Percentiles rank a stretch among this genome's conserved stretches.
These are phyloP conservation scores for Pachyramphus minor DNA, from an alignment of 2,113 vertebrate species.

Conservation along the genomic window DNA sequence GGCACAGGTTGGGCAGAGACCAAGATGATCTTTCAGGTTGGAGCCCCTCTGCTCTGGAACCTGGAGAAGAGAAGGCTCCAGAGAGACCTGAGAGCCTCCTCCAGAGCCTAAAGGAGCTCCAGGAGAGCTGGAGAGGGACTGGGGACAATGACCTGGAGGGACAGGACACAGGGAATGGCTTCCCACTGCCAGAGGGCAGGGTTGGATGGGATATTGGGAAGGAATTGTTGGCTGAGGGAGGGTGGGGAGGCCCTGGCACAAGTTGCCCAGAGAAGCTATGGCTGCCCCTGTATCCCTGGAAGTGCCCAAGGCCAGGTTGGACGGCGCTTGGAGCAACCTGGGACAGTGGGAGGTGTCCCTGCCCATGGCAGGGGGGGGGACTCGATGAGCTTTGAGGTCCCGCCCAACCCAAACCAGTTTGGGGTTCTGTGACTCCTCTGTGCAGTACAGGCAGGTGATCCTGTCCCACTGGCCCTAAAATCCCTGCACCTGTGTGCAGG, in stretches of 20 bases:
- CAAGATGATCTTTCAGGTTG: too few relatives aligned
- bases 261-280: neutral
- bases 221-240: neutral
- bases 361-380: neutral
- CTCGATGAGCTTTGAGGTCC: neutral
- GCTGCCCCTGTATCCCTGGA: neutral
- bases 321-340: neutral
- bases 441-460: fast-evolving
- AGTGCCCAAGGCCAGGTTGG: neutral
- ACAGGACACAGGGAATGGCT: too few relatives aligned
- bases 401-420: neutral
- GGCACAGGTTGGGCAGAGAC: too few relatives aligned
- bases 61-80: too few relatives aligned
- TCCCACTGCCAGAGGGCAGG: neutral
- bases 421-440: neutral
- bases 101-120: too few relatives aligned
- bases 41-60: too few relatives aligned
- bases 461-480: fast-evolving
- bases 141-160: too few relatives aligned
- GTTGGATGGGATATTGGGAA: neutral
- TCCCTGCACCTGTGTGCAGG: fast-evolving
- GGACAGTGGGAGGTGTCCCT: neutral
- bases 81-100: too few relatives aligned
- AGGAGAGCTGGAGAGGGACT: too few relatives aligned
- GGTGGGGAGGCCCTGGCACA: neutral